Conservation (phyloP, 2,797 vertebrate genomes). For the Pangasius sanitwongsei region DNA sequence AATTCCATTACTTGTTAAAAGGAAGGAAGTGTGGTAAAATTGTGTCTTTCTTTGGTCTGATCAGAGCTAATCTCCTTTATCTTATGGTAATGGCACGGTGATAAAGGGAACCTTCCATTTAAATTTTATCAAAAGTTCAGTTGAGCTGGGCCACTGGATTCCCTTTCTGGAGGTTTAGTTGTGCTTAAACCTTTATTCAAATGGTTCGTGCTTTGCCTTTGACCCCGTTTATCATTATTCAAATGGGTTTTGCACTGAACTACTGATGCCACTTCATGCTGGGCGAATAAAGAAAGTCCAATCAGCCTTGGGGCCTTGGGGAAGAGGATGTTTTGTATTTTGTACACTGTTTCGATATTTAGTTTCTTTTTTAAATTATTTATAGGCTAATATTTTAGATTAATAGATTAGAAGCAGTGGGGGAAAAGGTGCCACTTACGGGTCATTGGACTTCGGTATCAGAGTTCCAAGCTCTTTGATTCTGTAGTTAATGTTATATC, state of each 20-base stretch:
- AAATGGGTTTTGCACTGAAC: slow-evolving; percentile 27
- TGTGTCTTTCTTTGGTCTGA: slow-evolving; percentile 72
- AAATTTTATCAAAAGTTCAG: slow-evolving; percentile 78
- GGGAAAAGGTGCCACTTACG: slow-evolving; percentile 83
- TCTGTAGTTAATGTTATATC: slow-evolving; percentile 99
- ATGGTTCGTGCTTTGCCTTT: slow-evolving; percentile 67
- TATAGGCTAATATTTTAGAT: neutral
- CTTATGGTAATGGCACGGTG: slow-evolving; percentile 71
- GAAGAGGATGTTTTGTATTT: slow-evolving; percentile 8
- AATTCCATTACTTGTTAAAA: slow-evolving; percentile 74
- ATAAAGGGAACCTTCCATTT: slow-evolving; percentile 74
- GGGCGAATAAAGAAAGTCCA: neutral
- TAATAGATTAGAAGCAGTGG: neutral
- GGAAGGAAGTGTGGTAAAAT: slow-evolving; percentile 67
- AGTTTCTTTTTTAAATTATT: neutral
- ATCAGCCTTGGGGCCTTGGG: neutral
- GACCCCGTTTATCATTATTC: slow-evolving; percentile 63
- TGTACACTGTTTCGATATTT: neutral
- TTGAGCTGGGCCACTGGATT: slow-evolving; percentile 66
- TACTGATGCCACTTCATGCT: slow-evolving; percentile 30
- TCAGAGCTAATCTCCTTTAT: slow-evolving; percentile 77
- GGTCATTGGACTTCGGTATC: slow-evolving; percentile 98
- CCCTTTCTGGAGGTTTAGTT: slow-evolving; percentile 57
- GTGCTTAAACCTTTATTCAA: slow-evolving; percentile 71
- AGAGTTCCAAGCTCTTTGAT: slow-evolving; percentile 98